phyloP scores from a whole-genome alignment of 2,113 vertebrate species.

The Hoplias malabaricus region DNA sequence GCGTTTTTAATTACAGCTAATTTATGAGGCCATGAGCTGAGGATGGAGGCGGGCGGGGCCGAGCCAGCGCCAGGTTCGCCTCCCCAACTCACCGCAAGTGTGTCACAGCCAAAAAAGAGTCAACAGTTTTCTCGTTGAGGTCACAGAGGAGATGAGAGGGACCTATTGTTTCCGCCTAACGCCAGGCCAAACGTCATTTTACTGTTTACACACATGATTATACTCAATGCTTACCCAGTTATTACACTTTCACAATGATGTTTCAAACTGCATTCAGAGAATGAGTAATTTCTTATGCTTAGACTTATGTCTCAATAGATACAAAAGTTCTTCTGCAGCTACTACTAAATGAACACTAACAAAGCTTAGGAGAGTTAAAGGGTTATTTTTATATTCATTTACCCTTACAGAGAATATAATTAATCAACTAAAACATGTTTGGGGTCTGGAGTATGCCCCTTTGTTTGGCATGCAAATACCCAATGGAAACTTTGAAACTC shows the following conservation, averaged over 20 bases:
- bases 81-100: constrained; percentile 31
- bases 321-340: background rate
- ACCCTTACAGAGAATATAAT: background rate
- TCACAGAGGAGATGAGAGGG: constrained; percentile 32
- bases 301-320: background rate
- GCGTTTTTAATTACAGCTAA: constrained; percentile 63
- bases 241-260: constrained; percentile 38
- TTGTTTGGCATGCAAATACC: background rate
- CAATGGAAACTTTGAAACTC: too few species aligned
- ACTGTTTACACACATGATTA: constrained; percentile 43
- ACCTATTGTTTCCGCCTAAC: constrained; percentile 27
- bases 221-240: constrained; percentile 37
- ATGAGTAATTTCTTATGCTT: constrained; percentile 3
- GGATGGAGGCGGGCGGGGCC: constrained; percentile 57
- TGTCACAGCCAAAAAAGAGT: constrained; percentile 48
- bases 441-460: too few species aligned
- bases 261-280: constrained; percentile 15
- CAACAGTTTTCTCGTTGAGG: constrained; percentile 49
- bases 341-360: background rate
- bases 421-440: background rate
- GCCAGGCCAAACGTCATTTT: constrained; percentile 30
- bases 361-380: background rate
- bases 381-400: background rate
- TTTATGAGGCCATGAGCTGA: constrained; percentile 64
- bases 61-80: constrained; percentile 60